Percentiles rank a stretch among this genome's conserved stretches.
phyloP scores from a whole-genome alignment of 23 tunicate genomes.

The Oikopleura vanhoeffeni region DNA sequence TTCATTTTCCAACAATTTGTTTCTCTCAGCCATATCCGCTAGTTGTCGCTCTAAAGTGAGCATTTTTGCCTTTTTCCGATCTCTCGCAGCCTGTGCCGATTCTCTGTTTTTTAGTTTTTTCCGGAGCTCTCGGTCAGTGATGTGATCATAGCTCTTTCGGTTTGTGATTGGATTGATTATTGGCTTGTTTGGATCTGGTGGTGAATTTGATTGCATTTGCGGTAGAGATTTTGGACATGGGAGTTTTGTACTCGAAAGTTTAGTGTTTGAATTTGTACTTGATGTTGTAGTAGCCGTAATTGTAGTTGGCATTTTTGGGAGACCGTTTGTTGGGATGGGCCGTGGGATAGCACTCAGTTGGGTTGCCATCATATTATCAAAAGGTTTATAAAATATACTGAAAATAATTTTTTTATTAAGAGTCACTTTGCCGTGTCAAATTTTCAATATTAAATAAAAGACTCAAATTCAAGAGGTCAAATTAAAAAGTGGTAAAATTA shows the following conservation, averaged over 20 bases:
- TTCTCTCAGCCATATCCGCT: conserved; percentile 37
- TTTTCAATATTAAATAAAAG: too few species aligned
- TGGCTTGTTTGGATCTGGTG: conserved; percentile 14
- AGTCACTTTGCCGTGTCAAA: too few species aligned
- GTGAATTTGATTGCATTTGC: not conserved
- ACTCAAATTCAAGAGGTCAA: too few species aligned
- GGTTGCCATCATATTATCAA: too few species aligned
- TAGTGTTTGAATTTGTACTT: not conserved
- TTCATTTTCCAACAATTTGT: conserved; percentile 32
- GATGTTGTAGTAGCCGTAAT: not conserved
- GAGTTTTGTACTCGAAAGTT: not conserved
- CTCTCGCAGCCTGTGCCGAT: conserved; percentile 85
- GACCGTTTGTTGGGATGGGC: not conserved
- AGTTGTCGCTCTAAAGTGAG: conserved; percentile 47
- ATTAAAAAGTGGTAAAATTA: too few species aligned
- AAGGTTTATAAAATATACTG: too few species aligned
- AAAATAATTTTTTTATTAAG: too few species aligned
- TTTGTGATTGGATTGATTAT: conserved; percentile 6
- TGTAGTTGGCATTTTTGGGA: conserved; percentile 10
- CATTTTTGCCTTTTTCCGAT: conserved; percentile 91
- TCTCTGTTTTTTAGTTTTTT: conserved; percentile 80
- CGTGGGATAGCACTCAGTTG: conserved; percentile 6
- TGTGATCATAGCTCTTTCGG: conserved; percentile 43
- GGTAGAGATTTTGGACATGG: not conserved
- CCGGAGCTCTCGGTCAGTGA: conserved; percentile 64